phyloP scores from a whole-genome alignment of 2,888 invertebrate genomes.

The Lithophane socia region DNA sequence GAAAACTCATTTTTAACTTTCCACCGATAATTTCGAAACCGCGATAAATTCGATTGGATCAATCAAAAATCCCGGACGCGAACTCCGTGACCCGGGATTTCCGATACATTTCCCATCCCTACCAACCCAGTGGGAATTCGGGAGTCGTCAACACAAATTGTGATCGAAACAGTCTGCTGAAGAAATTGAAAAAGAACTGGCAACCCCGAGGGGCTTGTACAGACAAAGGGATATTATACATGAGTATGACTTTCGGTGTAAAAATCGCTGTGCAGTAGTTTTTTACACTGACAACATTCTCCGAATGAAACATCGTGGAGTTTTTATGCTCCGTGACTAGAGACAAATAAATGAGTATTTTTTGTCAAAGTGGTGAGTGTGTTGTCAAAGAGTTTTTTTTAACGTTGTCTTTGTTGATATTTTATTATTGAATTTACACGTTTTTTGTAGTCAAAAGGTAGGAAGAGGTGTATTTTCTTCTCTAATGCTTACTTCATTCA shows the following conservation, averaged over 20 bases:
- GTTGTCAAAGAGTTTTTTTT: slow-evolving; percentile 38
- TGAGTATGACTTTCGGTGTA: slow-evolving; percentile 50
- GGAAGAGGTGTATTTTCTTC: background rate
- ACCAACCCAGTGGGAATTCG: slow-evolving; percentile 56
- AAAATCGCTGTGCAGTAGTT: slow-evolving; percentile 37
- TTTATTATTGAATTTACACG: slow-evolving; percentile 19
- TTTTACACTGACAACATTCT: slow-evolving; percentile 38
- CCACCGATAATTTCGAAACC: slow-evolving; percentile 7
- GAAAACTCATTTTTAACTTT: slow-evolving; percentile 18
- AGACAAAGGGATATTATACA: slow-evolving; percentile 61
- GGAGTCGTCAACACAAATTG: slow-evolving; percentile 67
- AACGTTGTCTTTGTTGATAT: slow-evolving; percentile 14
- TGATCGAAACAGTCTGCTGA: slow-evolving; percentile 61
- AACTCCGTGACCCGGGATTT: slow-evolving; percentile 12
- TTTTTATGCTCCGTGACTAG: slow-evolving; percentile 39
- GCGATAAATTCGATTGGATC: slow-evolving; percentile 31
- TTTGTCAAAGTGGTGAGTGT: slow-evolving; percentile 29
- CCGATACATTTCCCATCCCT: slow-evolving; percentile 47
- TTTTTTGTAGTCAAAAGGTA: background rate
- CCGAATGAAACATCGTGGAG: slow-evolving; percentile 37
- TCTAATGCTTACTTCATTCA: background rate
- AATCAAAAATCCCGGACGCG: slow-evolving; percentile 29
- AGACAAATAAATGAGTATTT: slow-evolving; percentile 17
- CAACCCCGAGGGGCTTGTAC: slow-evolving; percentile 41
- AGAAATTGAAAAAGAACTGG: slow-evolving; percentile 68